A percentile compares a stretch with the other conserved stretches of the same genome.
Evolutionary conservation across 1,140 invertebrate species (phyloP).

Genomic region (Euwallacea similis): DNA sequence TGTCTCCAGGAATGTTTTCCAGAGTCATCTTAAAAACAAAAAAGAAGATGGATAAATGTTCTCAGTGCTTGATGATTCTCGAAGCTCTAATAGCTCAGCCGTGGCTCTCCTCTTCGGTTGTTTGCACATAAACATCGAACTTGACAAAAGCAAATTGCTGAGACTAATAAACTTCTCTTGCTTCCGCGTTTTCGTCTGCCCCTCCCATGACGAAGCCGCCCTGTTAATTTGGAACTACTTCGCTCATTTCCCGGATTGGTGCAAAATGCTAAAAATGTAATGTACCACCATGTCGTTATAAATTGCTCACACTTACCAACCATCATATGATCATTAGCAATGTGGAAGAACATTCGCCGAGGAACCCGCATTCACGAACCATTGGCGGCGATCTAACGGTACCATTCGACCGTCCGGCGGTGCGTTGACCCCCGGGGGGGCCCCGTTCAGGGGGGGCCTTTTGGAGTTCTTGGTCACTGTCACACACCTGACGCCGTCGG

Average conservation of each 20-base stretch:
- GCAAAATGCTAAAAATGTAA: not conserved
- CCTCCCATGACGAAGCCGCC: conserved; percentile 22
- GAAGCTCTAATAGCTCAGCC: too few relatives aligned
- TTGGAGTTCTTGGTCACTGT: conserved; percentile 44
- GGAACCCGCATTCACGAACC: conserved; percentile 13
- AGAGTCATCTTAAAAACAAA: too few relatives aligned
- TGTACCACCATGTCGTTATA: conserved; percentile 3
- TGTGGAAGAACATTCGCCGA: conserved; percentile 9
- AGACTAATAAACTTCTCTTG: conserved; percentile 1
- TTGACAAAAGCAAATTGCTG: conserved; percentile 6
- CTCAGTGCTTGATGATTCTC: too few relatives aligned
- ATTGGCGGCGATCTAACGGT: conserved; percentile 30
- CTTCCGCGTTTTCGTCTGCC: conserved; percentile 19
- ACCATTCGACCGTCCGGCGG: conserved; percentile 31
- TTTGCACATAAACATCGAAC: not conserved
- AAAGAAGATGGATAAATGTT: too few relatives aligned
- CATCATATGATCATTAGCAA: conserved; percentile 2
- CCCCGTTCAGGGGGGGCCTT: conserved; percentile 15
- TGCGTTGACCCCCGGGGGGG: conserved; percentile 26
- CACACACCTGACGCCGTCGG: conserved; percentile 41
- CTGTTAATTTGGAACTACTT: not conserved
- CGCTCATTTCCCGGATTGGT: not conserved
- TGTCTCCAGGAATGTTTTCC: too few relatives aligned
- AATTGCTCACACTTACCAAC: not conserved
- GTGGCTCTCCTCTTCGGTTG: not conserved